Evolutionary conservation across 2,888 invertebrate species (phyloP).

Genomic region (Sesia bembeciformis): DNA sequence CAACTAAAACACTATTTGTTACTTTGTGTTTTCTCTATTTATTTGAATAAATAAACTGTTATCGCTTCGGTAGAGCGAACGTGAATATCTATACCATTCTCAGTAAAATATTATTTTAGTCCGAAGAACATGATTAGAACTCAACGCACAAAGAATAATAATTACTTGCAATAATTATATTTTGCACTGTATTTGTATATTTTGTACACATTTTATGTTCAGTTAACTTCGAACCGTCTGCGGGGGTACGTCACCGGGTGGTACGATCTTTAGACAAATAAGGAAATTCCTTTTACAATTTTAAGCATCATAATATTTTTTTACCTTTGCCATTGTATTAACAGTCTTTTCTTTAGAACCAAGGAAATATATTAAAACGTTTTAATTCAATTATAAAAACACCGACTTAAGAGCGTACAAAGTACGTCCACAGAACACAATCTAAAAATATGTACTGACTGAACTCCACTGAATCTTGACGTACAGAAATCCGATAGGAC

Average conservation of each 20-base stretch:
- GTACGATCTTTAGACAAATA: conserved; percentile 32
- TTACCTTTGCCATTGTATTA: conserved; percentile 62
- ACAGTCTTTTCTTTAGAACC: conserved; percentile 16
- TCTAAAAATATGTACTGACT: conserved; percentile 53
- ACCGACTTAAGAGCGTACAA: conserved; percentile 13
- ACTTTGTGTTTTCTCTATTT: no score
- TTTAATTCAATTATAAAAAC: conserved; percentile 42
- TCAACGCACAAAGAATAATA: no score
- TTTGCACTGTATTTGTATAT: no score
- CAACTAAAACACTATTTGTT: no score
- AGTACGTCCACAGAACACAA: conserved; percentile 33
- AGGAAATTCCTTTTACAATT: neutral
- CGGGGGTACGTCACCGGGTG: conserved; percentile 41
- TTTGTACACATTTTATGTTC: neutral
- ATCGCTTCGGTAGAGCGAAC: no score
- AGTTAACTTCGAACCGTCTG: neutral
- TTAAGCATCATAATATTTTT: neutral
- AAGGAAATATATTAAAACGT: conserved; percentile 22
- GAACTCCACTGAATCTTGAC: conserved; percentile 11
- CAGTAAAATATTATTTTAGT: no score
- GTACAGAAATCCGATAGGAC: conserved; percentile 58
- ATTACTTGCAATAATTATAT: no score
- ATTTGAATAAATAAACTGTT: no score
- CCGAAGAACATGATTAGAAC: no score
- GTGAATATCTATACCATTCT: no score